phyloP scores from a whole-genome alignment of 1,140 invertebrate species.

The Orius insidiosus region DNA sequence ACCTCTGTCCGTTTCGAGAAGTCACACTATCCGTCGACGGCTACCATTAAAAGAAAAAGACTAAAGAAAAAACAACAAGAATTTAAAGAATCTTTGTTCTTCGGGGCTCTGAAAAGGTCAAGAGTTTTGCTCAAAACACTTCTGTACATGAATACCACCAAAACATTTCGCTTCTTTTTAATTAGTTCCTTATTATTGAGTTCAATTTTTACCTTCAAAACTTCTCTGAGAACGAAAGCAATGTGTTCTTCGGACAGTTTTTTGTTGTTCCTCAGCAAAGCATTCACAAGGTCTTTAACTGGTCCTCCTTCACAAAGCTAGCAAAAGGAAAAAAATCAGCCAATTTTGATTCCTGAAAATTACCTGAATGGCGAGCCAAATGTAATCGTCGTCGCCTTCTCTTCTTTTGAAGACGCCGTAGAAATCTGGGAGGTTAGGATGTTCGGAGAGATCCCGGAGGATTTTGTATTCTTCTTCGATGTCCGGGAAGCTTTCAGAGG shows the following conservation, averaged over 20 bases:
- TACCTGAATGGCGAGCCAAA: constrained; percentile 85
- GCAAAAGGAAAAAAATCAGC: background rate
- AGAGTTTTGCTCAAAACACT: no score
- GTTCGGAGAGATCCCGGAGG: constrained; percentile 54
- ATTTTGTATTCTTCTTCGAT: constrained; percentile 73
- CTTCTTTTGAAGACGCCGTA: constrained; percentile 63
- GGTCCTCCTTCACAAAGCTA: constrained; percentile 68
- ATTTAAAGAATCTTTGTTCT: background rate
- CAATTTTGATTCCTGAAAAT: constrained; percentile 17
- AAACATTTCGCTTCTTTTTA: background rate
- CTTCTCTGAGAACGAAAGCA: constrained; percentile 68
- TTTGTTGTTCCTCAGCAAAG: constrained; percentile 43
- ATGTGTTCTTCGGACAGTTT: constrained; percentile 72
- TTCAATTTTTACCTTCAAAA: constrained; percentile 54
- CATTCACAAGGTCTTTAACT: constrained; percentile 56
- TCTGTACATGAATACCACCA: no score
- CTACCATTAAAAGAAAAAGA: no score
- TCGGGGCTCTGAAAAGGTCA: background rate
- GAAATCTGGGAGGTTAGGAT: constrained; percentile 67
- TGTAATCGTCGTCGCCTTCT: constrained; percentile 40
- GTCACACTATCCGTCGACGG: no score
- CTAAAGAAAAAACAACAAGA: no score
- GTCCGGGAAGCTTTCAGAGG: constrained; percentile 43
- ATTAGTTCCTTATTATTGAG: background rate
- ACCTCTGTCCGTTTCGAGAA: no score